Evolutionary conservation across 2,888 invertebrate species (phyloP), one percentile per base, ranked within the genome.

Genomic region (Drosophila lutescens): DNA sequence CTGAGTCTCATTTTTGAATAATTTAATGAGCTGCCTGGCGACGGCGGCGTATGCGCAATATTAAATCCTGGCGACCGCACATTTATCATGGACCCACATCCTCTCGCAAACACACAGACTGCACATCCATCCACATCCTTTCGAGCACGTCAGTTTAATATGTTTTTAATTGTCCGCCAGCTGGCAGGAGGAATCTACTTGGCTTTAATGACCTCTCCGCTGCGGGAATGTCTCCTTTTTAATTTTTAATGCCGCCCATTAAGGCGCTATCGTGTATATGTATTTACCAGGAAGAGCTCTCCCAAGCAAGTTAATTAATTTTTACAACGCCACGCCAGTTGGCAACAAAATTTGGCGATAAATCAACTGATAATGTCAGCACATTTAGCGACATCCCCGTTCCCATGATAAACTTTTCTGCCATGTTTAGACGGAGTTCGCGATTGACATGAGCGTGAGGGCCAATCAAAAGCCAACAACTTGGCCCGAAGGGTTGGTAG

Each of bases 321-420:
- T 84, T 74, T 75, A 83, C 72, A 73, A 57, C 70, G 47, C 44
- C 2, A 20, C 26, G 55, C 58, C 86, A 67, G 81, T 78, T 70
- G 70, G 58, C 75, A 77, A 74, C 59, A 70, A 66, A 78, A 88
- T 74, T 89, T 86, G 76, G 62, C 80, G 59, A 89, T 86, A 86
- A 86, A 86, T 86, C 85, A 89, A 82, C 80, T 79, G 88, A 88
- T 89, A 89, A 85, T 89, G 88, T 85, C 88, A 54, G 67, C 81
- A 73, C 89, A 88, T 86, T 84, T 72, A 78, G 85, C 76, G 67
- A 71, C 68, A 68, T 36, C n/a, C 47, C 17, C 23, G n/a, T 62
- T 7, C 17, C 56, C 26, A 51, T 51, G 56, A 74, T 74, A 65
- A 74, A 74, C 47, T 74, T 74, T 49, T 50, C 2, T 8, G 63